Conservation (phyloP, 2,888 invertebrate genomes). For the Cryptops parisi region DNA sequence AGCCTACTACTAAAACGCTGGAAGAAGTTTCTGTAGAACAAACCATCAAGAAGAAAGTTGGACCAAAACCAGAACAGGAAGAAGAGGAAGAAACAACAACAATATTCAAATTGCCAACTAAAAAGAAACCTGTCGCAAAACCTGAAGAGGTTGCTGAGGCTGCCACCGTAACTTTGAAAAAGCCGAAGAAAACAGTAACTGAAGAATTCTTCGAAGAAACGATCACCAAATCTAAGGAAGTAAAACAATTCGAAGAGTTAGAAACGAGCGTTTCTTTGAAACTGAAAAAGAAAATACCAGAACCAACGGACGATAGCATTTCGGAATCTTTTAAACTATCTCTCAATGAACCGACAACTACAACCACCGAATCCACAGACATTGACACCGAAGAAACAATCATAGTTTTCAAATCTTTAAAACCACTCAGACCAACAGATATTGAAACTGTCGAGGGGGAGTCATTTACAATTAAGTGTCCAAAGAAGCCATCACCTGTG, state of each 20-base stretch:
- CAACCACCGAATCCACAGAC: too few relatives aligned
- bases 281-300: conserved; percentile 18
- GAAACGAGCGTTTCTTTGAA: conserved; percentile 19
- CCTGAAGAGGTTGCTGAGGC: conserved; percentile 1
- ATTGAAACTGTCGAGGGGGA: conserved; percentile 17
- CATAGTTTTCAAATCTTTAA: background rate
- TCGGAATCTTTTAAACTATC: conserved; percentile 14
- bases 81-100: conserved; percentile 2
- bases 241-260: conserved; percentile 10
- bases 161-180: conserved; percentile 3
- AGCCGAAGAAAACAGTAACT: conserved; percentile 10
- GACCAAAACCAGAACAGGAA: conserved; percentile 3
- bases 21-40: conserved; percentile 5
- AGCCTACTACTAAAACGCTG: background rate
- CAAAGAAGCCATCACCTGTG: conserved; percentile 9
- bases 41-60: background rate
- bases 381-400: conserved; percentile 14
- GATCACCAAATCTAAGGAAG: background rate
- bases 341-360: conserved; percentile 7
- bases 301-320: conserved; percentile 4
- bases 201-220: conserved; percentile 9
- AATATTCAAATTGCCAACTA: background rate
- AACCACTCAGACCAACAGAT: conserved; percentile 15
- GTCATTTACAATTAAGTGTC: conserved; percentile 5
- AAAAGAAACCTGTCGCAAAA: conserved; percentile 8